Base-by-base conservation (phyloP, 2,113 vertebrate species). In the Gulo gulo region DNA sequence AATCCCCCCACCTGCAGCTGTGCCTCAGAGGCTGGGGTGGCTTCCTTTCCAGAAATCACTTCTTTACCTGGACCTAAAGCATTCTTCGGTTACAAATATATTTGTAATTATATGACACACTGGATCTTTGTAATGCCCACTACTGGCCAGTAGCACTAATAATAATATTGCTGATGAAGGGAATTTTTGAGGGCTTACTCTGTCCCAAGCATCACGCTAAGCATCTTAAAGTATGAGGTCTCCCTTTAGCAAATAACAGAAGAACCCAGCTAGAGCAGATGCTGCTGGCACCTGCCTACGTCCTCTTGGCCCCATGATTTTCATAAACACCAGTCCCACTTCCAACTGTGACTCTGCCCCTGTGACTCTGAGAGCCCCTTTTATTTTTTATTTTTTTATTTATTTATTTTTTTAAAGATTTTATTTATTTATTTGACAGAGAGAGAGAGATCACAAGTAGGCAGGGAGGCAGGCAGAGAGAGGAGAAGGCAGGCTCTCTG, bases 281-380 rank as follows among this genome's bases (percentile, higher is more conserved):
- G 0, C 52, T 2, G 0, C 18, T 6, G 39, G 34, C 0, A 0
- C 52, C 39, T 5, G 1, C 13, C 1, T 63, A 1, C 1, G 1
- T 23, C 50, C 29, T 65, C 47, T 39, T 3, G 1, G 20, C 36
- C 18, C 59, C 20, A 1, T 47, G 29, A 4, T n/a, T 31, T 94
- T 57, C 69, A 15, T 12, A 11, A 47, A 11, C 65, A n/a, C 21
- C 69, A 6, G 2, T 23, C 52, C 6, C 21, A 52, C 11, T 39
- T 50, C 52, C 50, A 23, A 34, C 47, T 42, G 34, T 55, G 16
- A 55, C 16, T 42, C 55, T 31, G 26, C 39, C 23, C 82, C n/a
- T 83, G 42, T 47, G 26, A 2, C 50, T 24, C 74, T 13, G 36
- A 23, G 50, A 9, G 36, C 12, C 36, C 71, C 78, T 74, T 92